These are phyloP conservation scores for Agriotes lineatus DNA, from an alignment of 2,888 invertebrate species.

Conservation along the genomic window DNA sequence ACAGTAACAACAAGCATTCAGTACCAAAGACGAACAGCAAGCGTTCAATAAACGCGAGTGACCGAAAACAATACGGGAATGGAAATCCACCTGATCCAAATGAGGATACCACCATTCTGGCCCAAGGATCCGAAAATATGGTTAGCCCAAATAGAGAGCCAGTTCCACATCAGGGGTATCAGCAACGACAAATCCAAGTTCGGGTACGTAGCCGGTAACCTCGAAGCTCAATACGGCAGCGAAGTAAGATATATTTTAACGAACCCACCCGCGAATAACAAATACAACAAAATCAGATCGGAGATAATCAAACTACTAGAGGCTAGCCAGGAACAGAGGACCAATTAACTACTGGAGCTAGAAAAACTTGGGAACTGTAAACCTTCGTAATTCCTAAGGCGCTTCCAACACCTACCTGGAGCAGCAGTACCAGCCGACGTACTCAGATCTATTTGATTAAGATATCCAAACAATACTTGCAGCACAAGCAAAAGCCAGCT, in stretches of 20 bases:
- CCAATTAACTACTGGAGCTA: slow-evolving; percentile 18
- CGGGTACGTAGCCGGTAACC: slow-evolving; percentile 44
- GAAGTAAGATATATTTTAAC: slow-evolving; percentile 1
- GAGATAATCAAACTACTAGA: slow-evolving; percentile 48
- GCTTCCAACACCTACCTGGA: too few species aligned
- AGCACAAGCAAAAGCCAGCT: too few species aligned
- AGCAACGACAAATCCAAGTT: slow-evolving; percentile 49
- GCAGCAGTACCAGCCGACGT: too few species aligned
- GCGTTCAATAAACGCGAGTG: too few species aligned
- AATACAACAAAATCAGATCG: too few species aligned
- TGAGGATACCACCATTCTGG: slow-evolving; percentile 41
- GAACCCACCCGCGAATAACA: too few species aligned
- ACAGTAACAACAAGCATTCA: too few species aligned
- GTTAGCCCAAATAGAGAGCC: slow-evolving; percentile 53
- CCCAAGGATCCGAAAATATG: slow-evolving; percentile 52
- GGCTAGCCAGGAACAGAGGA: slow-evolving; percentile 7
- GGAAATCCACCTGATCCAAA: neutral
- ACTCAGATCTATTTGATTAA: too few species aligned
- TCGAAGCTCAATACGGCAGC: slow-evolving; percentile 10
- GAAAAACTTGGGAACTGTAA: slow-evolving; percentile 35
- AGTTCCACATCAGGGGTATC: slow-evolving; percentile 49
- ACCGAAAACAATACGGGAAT: too few species aligned
- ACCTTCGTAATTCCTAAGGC: too few species aligned
- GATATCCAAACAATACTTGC: too few species aligned
- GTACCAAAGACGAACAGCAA: too few species aligned